Evolutionary conservation across 2,888 invertebrate species (phyloP).

Genomic region (Drosophila neonasuta): DNA sequence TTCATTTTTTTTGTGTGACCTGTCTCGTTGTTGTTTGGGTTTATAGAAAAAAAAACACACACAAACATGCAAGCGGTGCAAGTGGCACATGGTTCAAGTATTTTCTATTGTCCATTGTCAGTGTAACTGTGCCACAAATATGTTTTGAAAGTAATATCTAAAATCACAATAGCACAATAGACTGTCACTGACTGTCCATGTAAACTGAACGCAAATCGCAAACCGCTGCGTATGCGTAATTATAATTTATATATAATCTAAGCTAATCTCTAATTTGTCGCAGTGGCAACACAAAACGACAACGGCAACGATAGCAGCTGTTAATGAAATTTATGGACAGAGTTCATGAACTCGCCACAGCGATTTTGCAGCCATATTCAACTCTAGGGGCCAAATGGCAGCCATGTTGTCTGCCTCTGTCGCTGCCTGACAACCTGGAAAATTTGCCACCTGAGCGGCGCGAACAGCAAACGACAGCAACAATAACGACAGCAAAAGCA

Average conservation of each 20-base stretch:
- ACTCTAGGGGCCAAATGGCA: slow-evolving; percentile 42
- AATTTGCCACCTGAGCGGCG: slow-evolving; percentile 61
- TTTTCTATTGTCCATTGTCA: slow-evolving; percentile 64
- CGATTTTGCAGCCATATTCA: slow-evolving; percentile 32
- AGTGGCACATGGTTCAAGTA: slow-evolving; percentile 61
- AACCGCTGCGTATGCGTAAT: slow-evolving; percentile 62
- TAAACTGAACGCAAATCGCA: neutral
- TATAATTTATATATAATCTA: slow-evolving; percentile 61
- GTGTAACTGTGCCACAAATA: slow-evolving; percentile 50
- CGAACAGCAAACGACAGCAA: slow-evolving; percentile 43
- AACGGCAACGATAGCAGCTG: slow-evolving; percentile 54
- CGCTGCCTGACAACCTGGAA: slow-evolving; percentile 55
- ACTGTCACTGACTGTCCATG: slow-evolving; percentile 2
- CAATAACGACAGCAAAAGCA: slow-evolving; percentile 12
- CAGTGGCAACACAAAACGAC: slow-evolving; percentile 40
- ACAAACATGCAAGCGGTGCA: slow-evolving; percentile 54
- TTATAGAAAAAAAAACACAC: slow-evolving; percentile 1
- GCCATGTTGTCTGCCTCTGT: slow-evolving; percentile 41
- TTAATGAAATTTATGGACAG: slow-evolving; percentile 74
- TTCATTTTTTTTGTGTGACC: slow-evolving; percentile 29
- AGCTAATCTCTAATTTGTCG: slow-evolving; percentile 69
- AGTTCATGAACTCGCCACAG: slow-evolving; percentile 63
- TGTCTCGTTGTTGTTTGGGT: slow-evolving; percentile 23
- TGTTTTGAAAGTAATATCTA: slow-evolving; percentile 12
- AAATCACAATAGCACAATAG: slow-evolving; percentile 36